Evolutionary conservation across 2,888 invertebrate species (phyloP), one percentile per base, ranked within the genome.

Genomic region (Drosophila mimetica): DNA sequence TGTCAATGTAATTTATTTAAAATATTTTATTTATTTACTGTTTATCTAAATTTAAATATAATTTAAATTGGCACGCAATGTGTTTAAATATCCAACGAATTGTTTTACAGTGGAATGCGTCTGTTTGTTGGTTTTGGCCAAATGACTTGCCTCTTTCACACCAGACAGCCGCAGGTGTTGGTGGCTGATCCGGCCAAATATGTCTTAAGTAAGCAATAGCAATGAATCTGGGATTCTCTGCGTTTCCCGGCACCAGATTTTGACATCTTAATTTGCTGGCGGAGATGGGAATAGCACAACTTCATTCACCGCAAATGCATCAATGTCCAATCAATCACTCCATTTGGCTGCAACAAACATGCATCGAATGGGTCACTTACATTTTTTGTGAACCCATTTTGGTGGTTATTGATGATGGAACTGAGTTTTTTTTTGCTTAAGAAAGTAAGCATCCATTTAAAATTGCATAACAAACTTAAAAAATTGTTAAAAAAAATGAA

Each of bases 171-270:
- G 76, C 79, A 66, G 66, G 77, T 63, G 65, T 16, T 41, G 14
- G 51, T 28, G 16, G 37, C 55, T 51, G 44, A 50, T 59, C 16
- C 28, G 53, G 48, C 36, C 42, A 79, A 74, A 64, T 65, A 86
- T 86, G 66, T 55, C 74, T 83, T 79, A 76, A 88, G 57, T 88
- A 81, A 81, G 80, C 81, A 88, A 80, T 47, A 88, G 80, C 81
- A 88, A 80, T 50, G 76, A 63, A 30, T 46, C 42, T 13, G 14
- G 57, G 36, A 22, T 25, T 28, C 22, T 50, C 11, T 11, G 30
- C 11, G 30, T 11, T 51, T n/a, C 46, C 9, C n/a, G 18, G 13
- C 18, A 22, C 8, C 30, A 14, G 14, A 41, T n/a, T 69, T 28
- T 41, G 52, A 63, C 39, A 73, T 72, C 18, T 69, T 72, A 47